Conservation (phyloP, 2,888 invertebrate genomes). For the Aphodius granarius region DNA sequence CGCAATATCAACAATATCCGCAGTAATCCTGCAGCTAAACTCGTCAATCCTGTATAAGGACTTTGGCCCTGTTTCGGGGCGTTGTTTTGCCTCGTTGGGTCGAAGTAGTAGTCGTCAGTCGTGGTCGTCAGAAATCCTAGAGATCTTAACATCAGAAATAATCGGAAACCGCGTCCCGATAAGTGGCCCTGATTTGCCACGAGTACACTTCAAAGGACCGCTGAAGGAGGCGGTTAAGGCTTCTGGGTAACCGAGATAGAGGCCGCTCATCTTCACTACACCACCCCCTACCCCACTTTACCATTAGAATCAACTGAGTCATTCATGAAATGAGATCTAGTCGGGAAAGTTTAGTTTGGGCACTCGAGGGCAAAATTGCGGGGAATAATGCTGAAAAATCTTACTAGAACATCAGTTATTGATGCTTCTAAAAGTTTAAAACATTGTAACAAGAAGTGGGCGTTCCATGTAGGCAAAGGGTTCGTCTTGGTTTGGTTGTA, state of each 20-base stretch:
- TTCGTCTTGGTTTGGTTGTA: background rate
- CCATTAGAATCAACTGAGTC: background rate
- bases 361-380: background rate
- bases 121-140: background rate
- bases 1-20: too few relatives aligned
- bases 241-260: background rate
- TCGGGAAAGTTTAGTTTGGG: background rate
- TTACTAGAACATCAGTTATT: too few relatives aligned
- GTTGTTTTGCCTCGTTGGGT: background rate
- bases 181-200: background rate
- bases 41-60: background rate
- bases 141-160: background rate
- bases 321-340: background rate
- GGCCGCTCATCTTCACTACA: background rate
- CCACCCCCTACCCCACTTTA: background rate
- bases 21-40: background rate
- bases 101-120: background rate
- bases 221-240: background rate
- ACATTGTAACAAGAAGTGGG: background rate
- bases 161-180: background rate
- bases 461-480: background rate
- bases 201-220: background rate
- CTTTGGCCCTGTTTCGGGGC: background rate
- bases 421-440: too few relatives aligned
- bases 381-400: background rate